phyloP scores from a whole-genome alignment of 2,797 vertebrate species.

The Pelobates cultripes region DNA sequence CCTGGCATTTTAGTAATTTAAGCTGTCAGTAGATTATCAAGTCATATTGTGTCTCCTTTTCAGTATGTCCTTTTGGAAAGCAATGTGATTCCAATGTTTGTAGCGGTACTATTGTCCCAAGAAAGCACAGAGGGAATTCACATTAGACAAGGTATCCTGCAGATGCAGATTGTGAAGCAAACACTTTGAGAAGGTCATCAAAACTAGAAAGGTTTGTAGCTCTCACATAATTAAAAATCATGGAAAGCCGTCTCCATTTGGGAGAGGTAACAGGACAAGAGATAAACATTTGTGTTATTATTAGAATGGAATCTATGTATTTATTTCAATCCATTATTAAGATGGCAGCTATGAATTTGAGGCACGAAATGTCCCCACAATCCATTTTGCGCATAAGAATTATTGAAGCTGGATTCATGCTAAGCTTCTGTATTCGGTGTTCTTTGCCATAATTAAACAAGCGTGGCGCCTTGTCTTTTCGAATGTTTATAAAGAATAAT shows the following conservation, averaged over 20 bases:
- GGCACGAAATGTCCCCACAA: conserved; percentile 10
- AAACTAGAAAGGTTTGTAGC: background rate
- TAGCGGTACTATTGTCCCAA: background rate
- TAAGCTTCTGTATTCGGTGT: conserved; percentile 9
- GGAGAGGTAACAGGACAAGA: conserved; percentile 1
- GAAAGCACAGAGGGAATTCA: background rate
- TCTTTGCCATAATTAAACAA: conserved; percentile 37
- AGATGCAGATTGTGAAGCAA: background rate
- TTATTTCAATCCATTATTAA: conserved; percentile 31
- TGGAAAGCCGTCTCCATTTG: background rate
- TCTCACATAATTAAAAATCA: conserved; percentile 30
- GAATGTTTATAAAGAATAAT: conserved; percentile 14
- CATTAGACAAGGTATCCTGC: background rate
- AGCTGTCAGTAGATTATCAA: background rate
- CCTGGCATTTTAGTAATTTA: no score
- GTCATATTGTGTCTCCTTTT: background rate
- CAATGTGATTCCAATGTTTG: background rate
- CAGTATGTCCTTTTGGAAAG: background rate
- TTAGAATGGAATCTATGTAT: conserved; percentile 42
- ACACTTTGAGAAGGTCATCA: background rate
- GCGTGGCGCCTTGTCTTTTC: conserved; percentile 36
- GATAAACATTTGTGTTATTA: conserved; percentile 24
- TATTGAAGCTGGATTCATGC: background rate
- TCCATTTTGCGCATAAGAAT: conserved; percentile 4
- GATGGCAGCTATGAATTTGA: conserved; percentile 19